Evolutionary conservation across 2,888 invertebrate species (phyloP), one percentile per base, ranked within the genome.

Genomic region (Seira ritae): DNA sequence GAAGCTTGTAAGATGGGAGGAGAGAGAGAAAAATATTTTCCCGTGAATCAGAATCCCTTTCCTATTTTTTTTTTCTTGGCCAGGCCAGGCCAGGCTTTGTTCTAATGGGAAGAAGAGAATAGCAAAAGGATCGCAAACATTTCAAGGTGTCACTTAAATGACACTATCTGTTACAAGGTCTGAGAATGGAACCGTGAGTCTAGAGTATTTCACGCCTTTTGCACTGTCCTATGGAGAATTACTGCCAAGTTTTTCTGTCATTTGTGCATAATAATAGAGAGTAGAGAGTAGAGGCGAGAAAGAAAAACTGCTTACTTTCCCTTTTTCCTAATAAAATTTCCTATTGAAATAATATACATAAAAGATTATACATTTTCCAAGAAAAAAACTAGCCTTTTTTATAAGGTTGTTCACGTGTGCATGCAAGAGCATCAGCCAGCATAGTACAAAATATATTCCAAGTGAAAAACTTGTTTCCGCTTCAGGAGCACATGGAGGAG

Each of bases 91-190:
- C n/a, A n/a, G n/a, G n/a, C 12, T 50, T 50, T 50, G 50, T 50
- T 50, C 50, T 80, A 80, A 74, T 70, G 66, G 69, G 31, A 69
- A 69, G 70, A 74, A 74, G 74, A 74, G 74, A 74, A 80, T 80
- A 80, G 50, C 69, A 37, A 37, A n/a, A 80, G 74, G 46, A 80
- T 75, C 55, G 70, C 82, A 82, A 82, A 82, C 82, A 82, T 82
- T 77, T 82, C 76, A 82, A 82, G 82, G 82, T 82, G 82, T 82
- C 82, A 82, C 82, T 82, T 82, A 82, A 82, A 82, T 82, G 82
- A 82, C 82, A 82, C 82, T 82, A 82, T 82, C 82, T 72, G 82
- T 82, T 82, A 82, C 82, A 82, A 72, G 42, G 82, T 71, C 82
- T 72, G 73, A 76, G 75, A 81, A 81, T 75, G 75, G 72, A 82